These are phyloP conservation scores for Sebastes hubbsi DNA, from an alignment of 2,797 vertebrate genomes.

Conservation along the genomic window DNA sequence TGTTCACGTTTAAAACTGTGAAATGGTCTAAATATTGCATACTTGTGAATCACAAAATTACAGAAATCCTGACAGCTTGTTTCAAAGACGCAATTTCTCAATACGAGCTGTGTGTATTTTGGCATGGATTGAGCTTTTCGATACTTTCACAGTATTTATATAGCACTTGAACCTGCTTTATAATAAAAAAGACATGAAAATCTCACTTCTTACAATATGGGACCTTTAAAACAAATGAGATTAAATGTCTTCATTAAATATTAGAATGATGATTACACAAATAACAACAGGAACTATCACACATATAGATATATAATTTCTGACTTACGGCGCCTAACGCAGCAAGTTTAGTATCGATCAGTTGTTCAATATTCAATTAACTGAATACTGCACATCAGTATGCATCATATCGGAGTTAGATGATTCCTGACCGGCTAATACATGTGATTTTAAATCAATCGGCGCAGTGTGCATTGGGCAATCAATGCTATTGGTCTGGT, in stretches of 20 bases:
- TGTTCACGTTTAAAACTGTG: too few relatives aligned
- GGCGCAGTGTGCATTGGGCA: background rate
- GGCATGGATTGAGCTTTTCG: too few relatives aligned
- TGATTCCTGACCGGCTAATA: background rate
- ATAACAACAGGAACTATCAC: background rate
- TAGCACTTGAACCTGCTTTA: too few relatives aligned
- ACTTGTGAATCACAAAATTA: too few relatives aligned
- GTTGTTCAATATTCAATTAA: conserved; percentile 24
- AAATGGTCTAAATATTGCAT: too few relatives aligned
- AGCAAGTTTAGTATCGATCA: background rate
- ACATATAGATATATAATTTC: background rate
- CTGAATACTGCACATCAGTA: conserved; percentile 1
- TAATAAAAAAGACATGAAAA: too few relatives aligned
- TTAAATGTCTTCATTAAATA: background rate
- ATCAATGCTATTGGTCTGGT: conserved; percentile 2
- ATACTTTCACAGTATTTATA: too few relatives aligned
- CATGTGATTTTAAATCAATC: conserved; percentile 15
- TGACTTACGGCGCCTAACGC: background rate
- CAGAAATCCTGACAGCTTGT: too few relatives aligned
- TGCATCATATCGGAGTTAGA: background rate
- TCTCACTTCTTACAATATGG: too few relatives aligned
- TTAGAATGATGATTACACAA: background rate
- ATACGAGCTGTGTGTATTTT: too few relatives aligned
- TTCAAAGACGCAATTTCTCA: too few relatives aligned
- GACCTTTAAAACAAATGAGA: background rate